Evolutionary conservation across 2,113 vertebrate genomes (phyloP).

Genomic region (Anguilla rostrata): DNA sequence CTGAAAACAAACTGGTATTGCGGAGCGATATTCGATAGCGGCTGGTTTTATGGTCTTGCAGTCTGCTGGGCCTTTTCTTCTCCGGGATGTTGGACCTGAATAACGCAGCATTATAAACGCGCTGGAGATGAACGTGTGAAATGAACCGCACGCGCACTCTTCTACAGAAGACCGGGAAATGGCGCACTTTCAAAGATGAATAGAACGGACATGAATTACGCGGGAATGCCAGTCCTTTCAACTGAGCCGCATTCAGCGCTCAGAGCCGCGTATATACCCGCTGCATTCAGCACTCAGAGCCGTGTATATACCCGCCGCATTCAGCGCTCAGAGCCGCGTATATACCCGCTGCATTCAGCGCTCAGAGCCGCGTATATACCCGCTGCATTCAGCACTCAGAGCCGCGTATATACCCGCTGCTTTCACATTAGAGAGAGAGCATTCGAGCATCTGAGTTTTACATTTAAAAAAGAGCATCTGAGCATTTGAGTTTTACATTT

Average conservation of each 20-base stretch:
- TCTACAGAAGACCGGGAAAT: neutral
- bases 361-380: neutral
- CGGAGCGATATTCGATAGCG: slow-evolving; percentile 25
- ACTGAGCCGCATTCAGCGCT: neutral
- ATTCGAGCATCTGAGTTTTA: neutral
- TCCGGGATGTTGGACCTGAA: neutral
- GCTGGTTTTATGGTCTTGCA: slow-evolving; percentile 14
- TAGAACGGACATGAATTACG: neutral
- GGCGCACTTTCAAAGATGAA: slow-evolving; percentile 1
- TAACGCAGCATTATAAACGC: slow-evolving; percentile 12
- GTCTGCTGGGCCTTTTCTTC: neutral
- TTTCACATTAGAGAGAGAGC: slow-evolving; percentile 1
- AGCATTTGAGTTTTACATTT: no score
- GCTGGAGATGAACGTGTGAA: neutral
- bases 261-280: neutral
- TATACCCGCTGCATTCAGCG: neutral
- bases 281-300: neutral
- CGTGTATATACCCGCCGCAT: neutral
- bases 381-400: neutral
- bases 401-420: no score
- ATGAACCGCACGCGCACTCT: neutral
- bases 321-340: neutral
- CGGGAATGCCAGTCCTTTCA: neutral
- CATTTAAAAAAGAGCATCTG: neutral
- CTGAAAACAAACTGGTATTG: slow-evolving; percentile 26